These are phyloP conservation scores for Porphyrio hochstetteri DNA, from an alignment of 2,113 vertebrate genomes.

Conservation along the genomic window DNA sequence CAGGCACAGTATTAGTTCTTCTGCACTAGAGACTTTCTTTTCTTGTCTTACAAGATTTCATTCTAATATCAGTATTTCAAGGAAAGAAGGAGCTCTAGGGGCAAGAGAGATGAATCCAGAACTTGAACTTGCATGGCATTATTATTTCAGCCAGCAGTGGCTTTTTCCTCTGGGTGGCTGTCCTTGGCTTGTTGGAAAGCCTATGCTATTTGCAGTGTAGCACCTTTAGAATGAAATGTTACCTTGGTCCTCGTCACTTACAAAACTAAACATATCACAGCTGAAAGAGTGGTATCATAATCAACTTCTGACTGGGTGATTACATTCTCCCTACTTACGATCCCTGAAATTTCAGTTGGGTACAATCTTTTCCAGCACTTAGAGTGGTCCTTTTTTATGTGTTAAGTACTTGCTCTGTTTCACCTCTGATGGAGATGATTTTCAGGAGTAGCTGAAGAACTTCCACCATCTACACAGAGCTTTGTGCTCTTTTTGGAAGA, in stretches of 20 bases:
- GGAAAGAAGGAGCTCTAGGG: not conserved
- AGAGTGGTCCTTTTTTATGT: not conserved
- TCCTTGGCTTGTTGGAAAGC: not conserved
- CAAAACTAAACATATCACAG: not conserved
- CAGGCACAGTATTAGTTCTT: not conserved
- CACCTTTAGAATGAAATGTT: not conserved
- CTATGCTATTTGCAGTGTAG: not conserved
- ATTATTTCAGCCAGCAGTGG: not conserved
- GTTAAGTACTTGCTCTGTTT: conserved; percentile 20
- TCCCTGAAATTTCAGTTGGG: conserved; percentile 19
- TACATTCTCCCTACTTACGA: not conserved
- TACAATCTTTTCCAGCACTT: conserved; percentile 8
- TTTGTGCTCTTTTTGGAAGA: not conserved
- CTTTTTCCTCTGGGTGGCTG: not conserved
- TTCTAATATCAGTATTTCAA: not conserved
- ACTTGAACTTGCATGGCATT: not conserved
- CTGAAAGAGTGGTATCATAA: not conserved
- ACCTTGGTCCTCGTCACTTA: not conserved
- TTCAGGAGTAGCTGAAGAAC: not conserved
- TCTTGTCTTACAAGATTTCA: not conserved
- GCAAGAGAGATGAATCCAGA: not conserved
- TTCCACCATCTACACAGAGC: not conserved
- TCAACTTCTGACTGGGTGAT: not conserved
- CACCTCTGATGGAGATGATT: conserved; percentile 1
- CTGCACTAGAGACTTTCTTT: not conserved